phyloP scores from a whole-genome alignment of 1,140 invertebrate genomes.

The Cyclina sinensis region DNA sequence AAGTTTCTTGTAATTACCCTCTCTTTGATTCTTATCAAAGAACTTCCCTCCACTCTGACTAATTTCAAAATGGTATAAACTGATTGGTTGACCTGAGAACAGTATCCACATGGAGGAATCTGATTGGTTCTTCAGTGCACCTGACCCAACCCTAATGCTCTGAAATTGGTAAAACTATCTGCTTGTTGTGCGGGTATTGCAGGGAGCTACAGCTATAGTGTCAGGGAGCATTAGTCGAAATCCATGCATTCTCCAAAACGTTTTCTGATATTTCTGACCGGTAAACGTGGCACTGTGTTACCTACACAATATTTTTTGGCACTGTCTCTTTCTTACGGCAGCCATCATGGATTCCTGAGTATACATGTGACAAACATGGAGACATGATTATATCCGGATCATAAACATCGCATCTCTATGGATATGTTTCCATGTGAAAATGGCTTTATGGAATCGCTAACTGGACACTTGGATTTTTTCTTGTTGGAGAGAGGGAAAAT shows the following conservation, averaged over 20 bases:
- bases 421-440: constrained; percentile 38
- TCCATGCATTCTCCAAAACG: constrained; percentile 65
- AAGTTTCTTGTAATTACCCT: constrained; percentile 56
- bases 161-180: constrained; percentile 85
- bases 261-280: constrained; percentile 57
- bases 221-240: constrained; percentile 79
- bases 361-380: constrained; percentile 64
- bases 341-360: constrained; percentile 68
- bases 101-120: constrained; percentile 62
- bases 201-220: constrained; percentile 72
- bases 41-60: constrained; percentile 69
- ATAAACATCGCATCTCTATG: constrained; percentile 50
- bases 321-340: constrained; percentile 47
- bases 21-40: constrained; percentile 54
- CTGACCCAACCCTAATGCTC: constrained; percentile 71
- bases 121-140: constrained; percentile 74
- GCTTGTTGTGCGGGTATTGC: constrained; percentile 66
- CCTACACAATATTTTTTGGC: constrained; percentile 62
- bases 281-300: constrained; percentile 56
- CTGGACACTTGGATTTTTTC: constrained; percentile 23
- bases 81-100: constrained; percentile 74
- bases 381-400: constrained; percentile 45
- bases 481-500: neutral
- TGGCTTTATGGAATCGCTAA: constrained; percentile 14
- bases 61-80: constrained; percentile 65